Evolutionary conservation across 2,888 invertebrate genomes (phyloP).

Genomic region (Tineola bisselliella): DNA sequence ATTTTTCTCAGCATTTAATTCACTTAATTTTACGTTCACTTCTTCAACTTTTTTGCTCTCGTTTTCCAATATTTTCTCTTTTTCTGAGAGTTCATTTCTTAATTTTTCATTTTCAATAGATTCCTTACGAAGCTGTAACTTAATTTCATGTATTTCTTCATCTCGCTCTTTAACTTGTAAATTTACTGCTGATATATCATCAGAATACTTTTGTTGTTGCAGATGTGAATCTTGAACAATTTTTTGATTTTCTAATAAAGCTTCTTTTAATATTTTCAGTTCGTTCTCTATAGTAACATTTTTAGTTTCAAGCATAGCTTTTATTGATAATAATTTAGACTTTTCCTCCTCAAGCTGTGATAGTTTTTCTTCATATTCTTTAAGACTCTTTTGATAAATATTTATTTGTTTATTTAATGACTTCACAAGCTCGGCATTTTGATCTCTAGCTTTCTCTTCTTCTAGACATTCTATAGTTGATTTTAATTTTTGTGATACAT

Average conservation of each 20-base stretch:
- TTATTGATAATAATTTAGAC: constrained; percentile 38
- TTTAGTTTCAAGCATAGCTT: constrained; percentile 40
- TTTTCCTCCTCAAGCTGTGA: constrained; percentile 56
- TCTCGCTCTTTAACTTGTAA: constrained; percentile 62
- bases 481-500: constrained; percentile 56
- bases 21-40: constrained; percentile 41
- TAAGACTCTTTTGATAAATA: constrained; percentile 45
- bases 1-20: constrained; percentile 28
- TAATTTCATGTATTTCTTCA: constrained; percentile 64
- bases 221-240: constrained; percentile 54
- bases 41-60: constrained; percentile 43
- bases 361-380: constrained; percentile 48
- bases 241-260: constrained; percentile 48
- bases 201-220: constrained; percentile 55
- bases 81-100: constrained; percentile 35
- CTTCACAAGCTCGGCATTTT: constrained; percentile 59
- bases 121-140: constrained; percentile 65
- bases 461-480: constrained; percentile 58
- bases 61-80: constrained; percentile 57
- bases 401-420: constrained; percentile 65
- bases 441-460: constrained; percentile 58
- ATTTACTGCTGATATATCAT: constrained; percentile 52
- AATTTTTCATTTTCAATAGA: constrained; percentile 72
- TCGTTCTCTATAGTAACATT: constrained; percentile 38
- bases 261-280: constrained; percentile 48